Conservation (phyloP, 2,113 vertebrate species). For the Thamnophis sirtalis region DNA sequence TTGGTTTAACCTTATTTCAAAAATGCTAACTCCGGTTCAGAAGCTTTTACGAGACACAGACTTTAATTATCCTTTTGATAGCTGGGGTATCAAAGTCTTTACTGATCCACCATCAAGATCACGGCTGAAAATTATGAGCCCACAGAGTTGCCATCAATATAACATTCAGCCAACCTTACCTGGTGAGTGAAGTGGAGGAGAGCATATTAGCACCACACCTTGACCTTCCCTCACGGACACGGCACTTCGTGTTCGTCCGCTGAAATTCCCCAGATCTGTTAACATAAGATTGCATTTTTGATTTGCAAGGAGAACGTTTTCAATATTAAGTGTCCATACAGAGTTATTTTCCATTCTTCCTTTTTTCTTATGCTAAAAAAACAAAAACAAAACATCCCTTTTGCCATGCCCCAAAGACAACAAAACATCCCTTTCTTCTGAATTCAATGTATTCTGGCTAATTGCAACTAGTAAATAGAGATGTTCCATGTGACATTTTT, state of each 20-base stretch:
- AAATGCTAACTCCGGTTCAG: background rate
- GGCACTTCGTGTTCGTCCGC: constrained; percentile 81
- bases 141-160: background rate
- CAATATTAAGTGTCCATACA: background rate
- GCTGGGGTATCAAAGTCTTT: background rate
- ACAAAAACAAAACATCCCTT: background rate
- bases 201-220: constrained; percentile 94
- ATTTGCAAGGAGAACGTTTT: constrained; percentile 18
- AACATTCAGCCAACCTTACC: constrained; percentile 69
- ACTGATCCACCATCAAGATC: background rate
- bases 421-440: background rate
- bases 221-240: constrained; percentile 95
- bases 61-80: constrained; percentile 23
- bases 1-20: constrained; percentile 1
- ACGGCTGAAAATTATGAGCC: background rate
- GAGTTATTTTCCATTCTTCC: constrained; percentile 12
- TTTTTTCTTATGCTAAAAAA: constrained; percentile 11
- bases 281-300: constrained; percentile 60
- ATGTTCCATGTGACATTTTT: constrained; percentile 15
- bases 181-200: constrained; percentile 90
- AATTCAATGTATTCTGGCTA: constrained; percentile 27
- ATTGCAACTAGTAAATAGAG: constrained; percentile 17
- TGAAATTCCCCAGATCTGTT: constrained; percentile 90
- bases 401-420: constrained; percentile 24
- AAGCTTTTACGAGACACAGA: background rate